These are phyloP conservation scores for Mormyrops attenuatus DNA, from an alignment of 2,797 vertebrate species.

Conservation along the genomic window DNA sequence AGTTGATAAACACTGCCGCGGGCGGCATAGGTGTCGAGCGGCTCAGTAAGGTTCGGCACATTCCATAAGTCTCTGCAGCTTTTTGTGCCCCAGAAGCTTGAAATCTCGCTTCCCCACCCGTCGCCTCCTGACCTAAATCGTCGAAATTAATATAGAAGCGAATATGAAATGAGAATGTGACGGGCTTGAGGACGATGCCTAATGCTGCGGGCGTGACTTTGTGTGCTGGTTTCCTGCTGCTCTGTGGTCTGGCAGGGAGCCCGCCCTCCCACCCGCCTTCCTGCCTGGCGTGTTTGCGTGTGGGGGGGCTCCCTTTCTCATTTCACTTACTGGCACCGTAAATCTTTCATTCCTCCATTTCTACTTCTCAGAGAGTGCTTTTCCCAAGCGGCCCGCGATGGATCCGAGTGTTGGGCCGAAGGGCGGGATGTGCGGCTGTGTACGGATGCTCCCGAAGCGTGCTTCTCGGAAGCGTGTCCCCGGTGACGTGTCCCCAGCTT, in stretches of 20 bases:
- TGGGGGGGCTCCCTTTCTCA: background rate
- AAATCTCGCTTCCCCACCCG: background rate
- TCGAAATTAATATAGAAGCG: background rate
- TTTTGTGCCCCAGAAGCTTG: background rate
- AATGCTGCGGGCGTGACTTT: background rate
- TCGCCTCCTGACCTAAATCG: background rate
- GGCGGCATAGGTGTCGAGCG: background rate
- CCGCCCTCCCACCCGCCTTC: background rate
- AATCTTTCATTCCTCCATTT: background rate
- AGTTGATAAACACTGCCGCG: background rate
- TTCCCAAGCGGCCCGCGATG: background rate
- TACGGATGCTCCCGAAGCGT: background rate
- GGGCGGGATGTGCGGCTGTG: background rate
- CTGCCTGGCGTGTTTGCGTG: background rate
- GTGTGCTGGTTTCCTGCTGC: background rate
- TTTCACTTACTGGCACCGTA: background rate
- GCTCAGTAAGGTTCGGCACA: background rate
- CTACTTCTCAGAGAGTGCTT: background rate
- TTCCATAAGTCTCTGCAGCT: background rate
- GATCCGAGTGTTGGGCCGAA: background rate
- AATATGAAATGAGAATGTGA: background rate
- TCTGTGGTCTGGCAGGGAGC: background rate
- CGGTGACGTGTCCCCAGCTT: background rate
- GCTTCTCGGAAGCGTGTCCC: background rate
- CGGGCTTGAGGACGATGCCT: background rate